Base-by-base conservation (phyloP, 2,113 vertebrate genomes). In the Oreocharis arfaki region DNA sequence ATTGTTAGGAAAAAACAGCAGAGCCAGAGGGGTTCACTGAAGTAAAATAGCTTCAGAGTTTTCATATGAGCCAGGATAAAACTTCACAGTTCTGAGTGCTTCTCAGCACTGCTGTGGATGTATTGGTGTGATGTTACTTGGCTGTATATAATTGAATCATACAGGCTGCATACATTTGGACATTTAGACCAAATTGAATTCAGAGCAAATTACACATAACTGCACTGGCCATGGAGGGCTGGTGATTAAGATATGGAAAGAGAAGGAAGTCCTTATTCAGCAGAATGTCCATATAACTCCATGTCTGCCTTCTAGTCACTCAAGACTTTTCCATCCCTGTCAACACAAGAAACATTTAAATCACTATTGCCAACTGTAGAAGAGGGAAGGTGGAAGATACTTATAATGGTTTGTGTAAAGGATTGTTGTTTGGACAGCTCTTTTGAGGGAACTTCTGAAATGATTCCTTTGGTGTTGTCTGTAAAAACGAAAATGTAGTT, bases 131-230 rank as follows among this genome's bases (percentile, higher is more conserved):
- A 10, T 41, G 74, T 71, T 71, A 11, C 30, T 47, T 89, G 23
- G 44, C 61, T 78, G 37, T 71, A 1, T 41, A 1, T 10, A 55
- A 67, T 14, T 81, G 61, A 64, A 19, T 67, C 8, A 22, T 30
- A 11, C 23, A 63, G 33, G 12, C 56, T 75, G 10, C 1, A 1
- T 50, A 18, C 5, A 3, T 71, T 76, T 55, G 69, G 32, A 32
- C 32, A 14, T 49, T 76, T 57, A 65, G 67, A 69, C 16, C 24
- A 46, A 64, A 46, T 23, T 60, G 21, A 90, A 71, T 49, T 91
- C n/a, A 23, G 47, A 59, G 24, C 3, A 22, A 77, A 22, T 76
- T 41, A 16, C 35, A 22, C 0, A 0, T 19, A 61, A 41, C 37
- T 59, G 21, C 22, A 21, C 49, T 3, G 2, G 28, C 61, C 80